A percentile compares a stretch with the other conserved stretches of the same genome.
These are phyloP conservation scores for Maccullochella peelii DNA, from an alignment of 2,113 vertebrate species.

Conservation along the genomic window DNA sequence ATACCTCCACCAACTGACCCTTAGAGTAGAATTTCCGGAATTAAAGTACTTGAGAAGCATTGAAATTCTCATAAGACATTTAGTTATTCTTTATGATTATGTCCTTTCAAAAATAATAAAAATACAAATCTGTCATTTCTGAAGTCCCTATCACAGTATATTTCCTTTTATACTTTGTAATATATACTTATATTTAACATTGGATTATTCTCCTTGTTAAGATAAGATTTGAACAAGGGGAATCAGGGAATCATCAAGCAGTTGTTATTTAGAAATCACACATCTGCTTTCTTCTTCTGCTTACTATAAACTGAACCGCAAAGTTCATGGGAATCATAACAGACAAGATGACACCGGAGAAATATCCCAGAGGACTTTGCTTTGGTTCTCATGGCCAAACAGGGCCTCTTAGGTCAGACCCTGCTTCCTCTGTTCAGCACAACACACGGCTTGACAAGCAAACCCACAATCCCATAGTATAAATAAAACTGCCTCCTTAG, in stretches of 20 bases:
- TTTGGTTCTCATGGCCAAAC: constrained; percentile 80
- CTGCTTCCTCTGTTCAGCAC: constrained; percentile 70
- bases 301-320: constrained; percentile 32
- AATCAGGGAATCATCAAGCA: constrained; percentile 23
- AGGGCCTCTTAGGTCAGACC: constrained; percentile 71
- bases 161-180: background rate
- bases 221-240: background rate
- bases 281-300: constrained; percentile 52
- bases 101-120: background rate
- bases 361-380: constrained; percentile 71
- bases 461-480: constrained; percentile 55
- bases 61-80: background rate
- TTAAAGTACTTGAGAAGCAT: background rate
- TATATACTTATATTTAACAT: background rate
- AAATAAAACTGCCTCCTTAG: constrained; percentile 55
- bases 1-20: background rate
- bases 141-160: background rate
- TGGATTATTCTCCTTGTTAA: background rate
- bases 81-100: background rate
- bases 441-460: constrained; percentile 67
- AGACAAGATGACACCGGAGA: constrained; percentile 63
- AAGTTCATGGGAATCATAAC: constrained; percentile 82
- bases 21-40: background rate
- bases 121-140: background rate
- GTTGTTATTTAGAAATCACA: constrained; percentile 57